Conservation (phyloP, 2,888 invertebrate species). For the Folsomia manolachei region DNA sequence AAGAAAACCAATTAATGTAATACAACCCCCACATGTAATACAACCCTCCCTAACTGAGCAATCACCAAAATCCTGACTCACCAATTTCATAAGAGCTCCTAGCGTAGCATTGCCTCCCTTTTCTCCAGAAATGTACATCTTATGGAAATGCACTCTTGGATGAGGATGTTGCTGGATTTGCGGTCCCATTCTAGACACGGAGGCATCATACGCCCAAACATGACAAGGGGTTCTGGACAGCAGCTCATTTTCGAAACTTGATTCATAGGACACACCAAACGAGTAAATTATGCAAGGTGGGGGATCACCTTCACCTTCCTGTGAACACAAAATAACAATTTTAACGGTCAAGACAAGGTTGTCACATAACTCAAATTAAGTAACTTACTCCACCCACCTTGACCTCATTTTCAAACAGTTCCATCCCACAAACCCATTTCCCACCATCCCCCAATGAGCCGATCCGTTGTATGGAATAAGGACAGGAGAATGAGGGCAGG, state of each 20-base stretch:
- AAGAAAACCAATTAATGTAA: neutral
- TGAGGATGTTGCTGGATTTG: conserved; percentile 13
- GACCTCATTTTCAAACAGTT: conserved; percentile 24
- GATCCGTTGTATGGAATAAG: conserved; percentile 27
- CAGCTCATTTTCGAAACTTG: conserved; percentile 31
- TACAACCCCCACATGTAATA: no score
- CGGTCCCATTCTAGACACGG: conserved; percentile 25
- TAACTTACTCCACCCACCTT: no score
- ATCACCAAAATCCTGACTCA: neutral
- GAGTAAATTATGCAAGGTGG: conserved; percentile 33
- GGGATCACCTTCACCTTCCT: neutral
- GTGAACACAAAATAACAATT: no score
- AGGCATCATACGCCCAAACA: conserved; percentile 30
- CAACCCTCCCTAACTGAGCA: no score
- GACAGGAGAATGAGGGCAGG: conserved; percentile 31
- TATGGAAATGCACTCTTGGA: conserved; percentile 23
- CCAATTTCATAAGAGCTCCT: conserved; percentile 16
- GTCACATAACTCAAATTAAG: no score
- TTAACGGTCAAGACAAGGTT: no score
- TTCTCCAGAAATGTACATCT: conserved; percentile 5
- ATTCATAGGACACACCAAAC: conserved; percentile 32
- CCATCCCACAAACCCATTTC: conserved; percentile 33
- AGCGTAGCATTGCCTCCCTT: conserved; percentile 17
- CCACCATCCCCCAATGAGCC: conserved; percentile 32
- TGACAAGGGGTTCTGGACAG: conserved; percentile 25